phyloP scores from a whole-genome alignment of 2,113 vertebrate genomes.

The Paradoxurus hermaphroditus region DNA sequence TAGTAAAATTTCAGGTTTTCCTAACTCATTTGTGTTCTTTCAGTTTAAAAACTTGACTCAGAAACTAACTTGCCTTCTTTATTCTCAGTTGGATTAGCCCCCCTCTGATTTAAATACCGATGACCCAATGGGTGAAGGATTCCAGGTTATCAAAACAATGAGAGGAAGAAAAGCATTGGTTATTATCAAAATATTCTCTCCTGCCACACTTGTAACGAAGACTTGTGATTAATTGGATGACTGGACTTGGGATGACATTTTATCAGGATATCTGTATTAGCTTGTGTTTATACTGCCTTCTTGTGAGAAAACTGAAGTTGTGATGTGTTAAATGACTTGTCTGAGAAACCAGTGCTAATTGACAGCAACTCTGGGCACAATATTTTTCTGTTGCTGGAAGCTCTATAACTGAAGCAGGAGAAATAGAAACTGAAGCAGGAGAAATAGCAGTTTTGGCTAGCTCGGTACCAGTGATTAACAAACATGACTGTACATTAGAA shows the following conservation, averaged over 20 bases:
- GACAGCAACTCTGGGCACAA: neutral
- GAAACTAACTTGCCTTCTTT: neutral
- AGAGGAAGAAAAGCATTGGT: neutral
- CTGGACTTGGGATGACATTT: neutral
- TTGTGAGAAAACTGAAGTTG: neutral
- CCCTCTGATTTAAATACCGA: neutral
- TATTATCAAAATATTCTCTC: neutral
- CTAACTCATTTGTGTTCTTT: neutral
- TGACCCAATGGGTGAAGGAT: neutral
- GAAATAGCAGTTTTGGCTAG: neutral
- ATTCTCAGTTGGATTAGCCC: neutral
- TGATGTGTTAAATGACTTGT: neutral
- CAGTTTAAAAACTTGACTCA: neutral
- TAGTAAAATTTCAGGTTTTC: neutral
- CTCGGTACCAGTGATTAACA: neutral
- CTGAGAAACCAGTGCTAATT: neutral
- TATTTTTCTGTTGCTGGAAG: neutral
- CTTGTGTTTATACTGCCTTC: neutral
- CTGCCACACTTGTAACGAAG: neutral
- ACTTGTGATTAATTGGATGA: neutral
- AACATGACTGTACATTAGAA: neutral
- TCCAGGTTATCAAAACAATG: neutral
- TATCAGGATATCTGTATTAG: neutral
- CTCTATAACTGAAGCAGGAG: neutral
- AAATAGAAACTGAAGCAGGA: neutral